Conservation (phyloP, 1,140 invertebrate species). For the Drosophila pruinosa region DNA sequence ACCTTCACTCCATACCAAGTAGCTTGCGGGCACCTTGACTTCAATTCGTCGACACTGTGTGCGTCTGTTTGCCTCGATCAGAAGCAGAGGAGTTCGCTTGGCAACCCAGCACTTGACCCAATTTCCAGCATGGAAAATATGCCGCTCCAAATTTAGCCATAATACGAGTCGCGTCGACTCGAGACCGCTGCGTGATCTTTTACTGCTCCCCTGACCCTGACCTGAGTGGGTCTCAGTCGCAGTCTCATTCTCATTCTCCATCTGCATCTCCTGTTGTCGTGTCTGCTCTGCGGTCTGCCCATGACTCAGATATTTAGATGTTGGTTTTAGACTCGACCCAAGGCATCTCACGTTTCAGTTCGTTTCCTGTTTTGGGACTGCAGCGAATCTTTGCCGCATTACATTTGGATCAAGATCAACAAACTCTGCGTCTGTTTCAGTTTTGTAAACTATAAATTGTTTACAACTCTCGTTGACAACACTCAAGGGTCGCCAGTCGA, state of each 20-base stretch:
- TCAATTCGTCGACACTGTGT: constrained; percentile 55
- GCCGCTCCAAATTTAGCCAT: constrained; percentile 33
- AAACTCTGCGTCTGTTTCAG: constrained; percentile 52
- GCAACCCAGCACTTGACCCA: constrained; percentile 37
- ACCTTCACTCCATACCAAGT: constrained; percentile 46
- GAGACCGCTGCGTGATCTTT: not conserved
- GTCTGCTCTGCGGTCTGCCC: constrained; percentile 7
- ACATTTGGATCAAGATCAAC: constrained; percentile 53
- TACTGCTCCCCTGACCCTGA: constrained; percentile 26
- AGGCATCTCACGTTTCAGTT: constrained; percentile 36
- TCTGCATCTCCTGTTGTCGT: constrained; percentile 5
- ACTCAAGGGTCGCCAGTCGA: too few species aligned
- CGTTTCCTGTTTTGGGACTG: constrained; percentile 34
- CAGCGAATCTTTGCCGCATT: not conserved
- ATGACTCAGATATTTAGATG: constrained; percentile 10
- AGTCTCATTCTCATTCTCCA: too few species aligned
- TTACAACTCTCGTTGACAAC: constrained; percentile 44
- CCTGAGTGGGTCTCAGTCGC: too few species aligned
- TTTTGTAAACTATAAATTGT: constrained; percentile 37
- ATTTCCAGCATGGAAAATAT: constrained; percentile 38
- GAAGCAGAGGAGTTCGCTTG: constrained; percentile 25
- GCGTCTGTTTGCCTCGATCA: not conserved
- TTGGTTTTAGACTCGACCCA: constrained; percentile 1
- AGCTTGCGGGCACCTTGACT: constrained; percentile 54
- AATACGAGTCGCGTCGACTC: not conserved